Base-by-base conservation (phyloP, 2,113 vertebrate genomes). In the Plectropomus leopardus region DNA sequence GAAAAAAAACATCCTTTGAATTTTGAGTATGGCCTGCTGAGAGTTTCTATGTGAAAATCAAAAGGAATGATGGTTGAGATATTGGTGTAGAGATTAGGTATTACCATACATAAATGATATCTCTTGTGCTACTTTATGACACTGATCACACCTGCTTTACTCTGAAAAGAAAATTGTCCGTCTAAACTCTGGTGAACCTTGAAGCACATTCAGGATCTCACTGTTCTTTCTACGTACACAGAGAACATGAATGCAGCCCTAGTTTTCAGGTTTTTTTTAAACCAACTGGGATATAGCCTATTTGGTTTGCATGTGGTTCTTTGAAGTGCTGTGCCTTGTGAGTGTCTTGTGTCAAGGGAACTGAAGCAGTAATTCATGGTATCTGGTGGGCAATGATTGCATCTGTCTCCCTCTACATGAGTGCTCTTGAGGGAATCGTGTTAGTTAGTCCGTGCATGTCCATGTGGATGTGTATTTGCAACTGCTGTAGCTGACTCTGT, bases 261-360 rank as follows among this genome's bases (percentile, higher is more conserved):
- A 53, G 28, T 28, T 71, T 86, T 72, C 19, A 23, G 30, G 2
- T 14, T 57, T 34, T 36, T n/a, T 53, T 30, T 19, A 23, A 76
- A 66, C 40, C 36, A 42, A 61, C 28, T 47, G 26, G 54, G 59
- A 73, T 71, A 58, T 51, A 71, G 58, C 55, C 70, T 78, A 32
- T 86, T 86, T 88, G 57, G 83, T 90, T 82, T 89, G 32, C 63
- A 82, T 53, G 44, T 73, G 80, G 64, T 82, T 72, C 80, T 87
- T 82, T 82, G 55, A 85, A 84, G 77, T 80, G 69, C 51, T 47
- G 21, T 68, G 75, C 67, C 57, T 88, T 78, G 70, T 78, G 71
- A 86, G 69, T 80, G 83, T 83, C 74, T 80, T 80, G 54, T 82
- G 78, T 86, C 69, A 76, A 50, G 78, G 63, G 78, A 82, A 71